Conservation (phyloP, 2,888 invertebrate genomes). For the Dendrolimus pini region DNA sequence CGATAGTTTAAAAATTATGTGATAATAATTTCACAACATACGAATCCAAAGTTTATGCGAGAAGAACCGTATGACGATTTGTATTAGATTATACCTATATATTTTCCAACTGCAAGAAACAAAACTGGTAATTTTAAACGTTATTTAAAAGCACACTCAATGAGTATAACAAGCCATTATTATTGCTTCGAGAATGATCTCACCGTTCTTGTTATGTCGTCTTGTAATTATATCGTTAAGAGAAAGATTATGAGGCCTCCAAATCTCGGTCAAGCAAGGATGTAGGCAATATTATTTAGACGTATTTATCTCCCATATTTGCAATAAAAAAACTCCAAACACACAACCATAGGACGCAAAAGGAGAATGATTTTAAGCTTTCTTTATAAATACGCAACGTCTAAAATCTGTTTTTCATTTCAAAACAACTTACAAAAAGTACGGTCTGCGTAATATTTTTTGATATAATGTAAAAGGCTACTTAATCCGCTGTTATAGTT, state of each 20-base stretch:
- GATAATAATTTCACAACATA: too few relatives aligned
- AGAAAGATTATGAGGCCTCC: conserved; percentile 15
- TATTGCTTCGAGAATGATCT: background rate
- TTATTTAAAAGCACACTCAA: too few relatives aligned
- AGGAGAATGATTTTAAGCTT: conserved; percentile 17
- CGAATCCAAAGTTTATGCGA: too few relatives aligned
- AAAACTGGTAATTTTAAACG: too few relatives aligned
- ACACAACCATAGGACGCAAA: background rate
- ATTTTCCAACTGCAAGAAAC: too few relatives aligned
- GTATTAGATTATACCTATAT: too few relatives aligned
- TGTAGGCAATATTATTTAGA: conserved; percentile 26
- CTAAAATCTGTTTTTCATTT: conserved; percentile 16
- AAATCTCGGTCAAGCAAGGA: conserved; percentile 41
- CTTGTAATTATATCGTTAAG: conserved; percentile 6
- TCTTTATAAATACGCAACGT: conserved; percentile 18
- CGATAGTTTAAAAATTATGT: too few relatives aligned
- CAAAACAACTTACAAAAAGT: too few relatives aligned
- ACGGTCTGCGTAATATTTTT: conserved; percentile 6
- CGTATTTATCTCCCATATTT: background rate
- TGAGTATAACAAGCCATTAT: background rate
- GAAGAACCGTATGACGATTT: too few relatives aligned
- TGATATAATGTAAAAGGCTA: too few relatives aligned
- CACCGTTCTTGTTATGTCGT: conserved; percentile 2
- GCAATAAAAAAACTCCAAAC: background rate
- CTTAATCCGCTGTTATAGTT: too few relatives aligned